A percentile compares a stretch with the other conserved stretches of the same genome.
Conservation (phyloP, 2,797 vertebrate species). For the Xenentodon cancila region DNA sequence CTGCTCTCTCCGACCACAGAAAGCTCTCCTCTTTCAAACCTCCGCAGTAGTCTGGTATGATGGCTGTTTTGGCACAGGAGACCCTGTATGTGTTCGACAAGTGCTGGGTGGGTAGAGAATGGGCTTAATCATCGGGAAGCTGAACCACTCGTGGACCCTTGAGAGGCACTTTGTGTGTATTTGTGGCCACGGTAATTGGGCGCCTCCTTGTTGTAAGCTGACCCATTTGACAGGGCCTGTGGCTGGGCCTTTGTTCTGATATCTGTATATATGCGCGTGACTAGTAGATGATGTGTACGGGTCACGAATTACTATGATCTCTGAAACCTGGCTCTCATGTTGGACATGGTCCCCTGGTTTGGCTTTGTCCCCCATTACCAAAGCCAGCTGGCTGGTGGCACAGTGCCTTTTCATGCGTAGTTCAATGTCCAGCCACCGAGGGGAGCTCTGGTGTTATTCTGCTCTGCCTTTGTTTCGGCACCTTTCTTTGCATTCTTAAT, state of each 20-base stretch:
- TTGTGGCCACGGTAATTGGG: conserved; percentile 69
- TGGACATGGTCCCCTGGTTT: conserved; percentile 69
- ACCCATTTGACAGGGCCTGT: conserved; percentile 60
- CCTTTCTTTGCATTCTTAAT: conserved; percentile 59
- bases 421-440: conserved; percentile 52
- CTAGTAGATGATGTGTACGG: conserved; percentile 64
- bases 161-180: conserved; percentile 74
- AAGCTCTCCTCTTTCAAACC: conserved; percentile 53
- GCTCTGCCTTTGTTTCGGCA: conserved; percentile 14
- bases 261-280: conserved; percentile 47
- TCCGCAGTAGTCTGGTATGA: conserved; percentile 50
- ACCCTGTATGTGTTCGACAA: conserved; percentile 51
- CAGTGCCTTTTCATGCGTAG: conserved; percentile 9
- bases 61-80: conserved; percentile 69
- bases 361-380: conserved; percentile 63
- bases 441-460: conserved; percentile 75
- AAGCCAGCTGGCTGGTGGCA: conserved; percentile 71
- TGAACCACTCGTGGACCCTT: conserved; percentile 62
- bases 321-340: conserved; percentile 63
- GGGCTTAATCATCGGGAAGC: conserved; percentile 60
- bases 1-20: conserved; percentile 49
- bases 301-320: conserved; percentile 68
- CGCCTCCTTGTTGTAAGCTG: conserved; percentile 52
- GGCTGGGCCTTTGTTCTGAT: conserved; percentile 42
- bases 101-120: conserved; percentile 63